phyloP scores from a whole-genome alignment of 2,888 invertebrate species.

The Steinernema carpocapsae region DNA sequence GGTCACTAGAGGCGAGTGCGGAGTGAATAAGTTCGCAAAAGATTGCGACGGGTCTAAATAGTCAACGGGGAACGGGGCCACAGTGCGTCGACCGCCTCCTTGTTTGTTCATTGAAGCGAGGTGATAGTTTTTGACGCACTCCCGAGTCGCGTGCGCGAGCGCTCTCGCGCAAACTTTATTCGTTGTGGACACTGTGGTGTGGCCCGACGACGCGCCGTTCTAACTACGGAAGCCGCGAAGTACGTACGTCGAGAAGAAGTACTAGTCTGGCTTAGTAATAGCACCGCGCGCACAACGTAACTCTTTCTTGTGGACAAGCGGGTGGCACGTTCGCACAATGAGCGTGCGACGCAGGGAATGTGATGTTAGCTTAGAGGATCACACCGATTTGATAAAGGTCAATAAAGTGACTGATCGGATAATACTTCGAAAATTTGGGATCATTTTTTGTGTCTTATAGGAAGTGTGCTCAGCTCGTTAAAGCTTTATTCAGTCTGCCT shows the following conservation, averaged over 20 bases:
- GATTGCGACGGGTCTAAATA: slow-evolving; percentile 18
- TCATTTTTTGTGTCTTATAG: background rate
- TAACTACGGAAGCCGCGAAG: slow-evolving; percentile 15
- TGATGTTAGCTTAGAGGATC: background rate
- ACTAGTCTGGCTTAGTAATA: background rate
- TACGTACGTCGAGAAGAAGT: background rate
- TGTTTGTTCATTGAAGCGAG: background rate
- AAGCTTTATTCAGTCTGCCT: background rate
- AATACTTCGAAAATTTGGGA: background rate
- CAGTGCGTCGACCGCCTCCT: slow-evolving; percentile 13
- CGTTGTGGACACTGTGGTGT: too few relatives aligned
- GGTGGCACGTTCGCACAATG: background rate
- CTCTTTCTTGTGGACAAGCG: background rate
- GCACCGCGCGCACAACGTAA: background rate
- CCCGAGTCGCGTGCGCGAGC: background rate
- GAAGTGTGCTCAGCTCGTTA: background rate
- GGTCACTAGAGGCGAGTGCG: background rate
- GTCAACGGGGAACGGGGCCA: background rate
- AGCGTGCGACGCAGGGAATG: background rate
- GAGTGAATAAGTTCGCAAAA: slow-evolving; percentile 19
- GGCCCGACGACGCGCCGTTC: background rate
- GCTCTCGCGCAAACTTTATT: background rate
- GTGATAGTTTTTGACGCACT: slow-evolving; percentile 29
- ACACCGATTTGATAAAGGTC: background rate
- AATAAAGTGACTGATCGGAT: background rate